Evolutionary conservation across 1,140 invertebrate species (phyloP).

Genomic region (Bombus haemorrhoidalis): DNA sequence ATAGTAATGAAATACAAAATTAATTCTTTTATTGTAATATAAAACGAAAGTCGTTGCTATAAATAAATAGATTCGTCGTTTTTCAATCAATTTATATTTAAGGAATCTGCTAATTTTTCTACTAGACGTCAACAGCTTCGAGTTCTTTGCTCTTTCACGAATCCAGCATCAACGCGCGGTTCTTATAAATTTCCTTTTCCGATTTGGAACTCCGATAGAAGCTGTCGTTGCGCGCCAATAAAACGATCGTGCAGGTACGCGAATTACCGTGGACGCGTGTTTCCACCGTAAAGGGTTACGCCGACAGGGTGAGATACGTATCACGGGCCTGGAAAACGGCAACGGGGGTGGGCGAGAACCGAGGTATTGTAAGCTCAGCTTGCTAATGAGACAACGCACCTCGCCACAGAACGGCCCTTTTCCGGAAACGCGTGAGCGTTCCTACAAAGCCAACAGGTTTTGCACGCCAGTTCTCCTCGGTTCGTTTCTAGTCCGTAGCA

Average conservation of each 20-base stretch:
- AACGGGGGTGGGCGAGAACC: slow-evolving; percentile 7
- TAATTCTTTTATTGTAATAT: too few relatives aligned
- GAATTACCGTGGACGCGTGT: slow-evolving; percentile 34
- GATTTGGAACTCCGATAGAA: slow-evolving; percentile 15
- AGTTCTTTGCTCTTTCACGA: neutral
- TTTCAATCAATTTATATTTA: too few relatives aligned
- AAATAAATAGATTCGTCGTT: too few relatives aligned
- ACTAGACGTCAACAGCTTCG: too few relatives aligned
- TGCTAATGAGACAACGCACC: slow-evolving; percentile 70
- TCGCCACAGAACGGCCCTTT: slow-evolving; percentile 30
- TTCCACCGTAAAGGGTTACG: slow-evolving; percentile 57
- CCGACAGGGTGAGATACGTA: slow-evolving; percentile 57
- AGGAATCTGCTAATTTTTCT: too few relatives aligned
- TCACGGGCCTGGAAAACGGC: slow-evolving; percentile 56
- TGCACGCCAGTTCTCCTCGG: slow-evolving; percentile 3
- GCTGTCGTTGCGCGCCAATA: slow-evolving; percentile 17
- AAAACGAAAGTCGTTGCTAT: too few relatives aligned
- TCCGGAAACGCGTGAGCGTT: slow-evolving; percentile 50
- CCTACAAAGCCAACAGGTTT: slow-evolving; percentile 41
- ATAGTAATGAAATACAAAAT: too few relatives aligned
- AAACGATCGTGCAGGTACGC: slow-evolving; percentile 45
- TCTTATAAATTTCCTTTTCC: neutral
- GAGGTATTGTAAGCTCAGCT: slow-evolving; percentile 65
- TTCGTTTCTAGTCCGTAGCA: neutral
- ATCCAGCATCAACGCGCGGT: neutral